These are phyloP conservation scores for Microtus californicus DNA, from an alignment of 2,797 vertebrate species.

Conservation along the genomic window DNA sequence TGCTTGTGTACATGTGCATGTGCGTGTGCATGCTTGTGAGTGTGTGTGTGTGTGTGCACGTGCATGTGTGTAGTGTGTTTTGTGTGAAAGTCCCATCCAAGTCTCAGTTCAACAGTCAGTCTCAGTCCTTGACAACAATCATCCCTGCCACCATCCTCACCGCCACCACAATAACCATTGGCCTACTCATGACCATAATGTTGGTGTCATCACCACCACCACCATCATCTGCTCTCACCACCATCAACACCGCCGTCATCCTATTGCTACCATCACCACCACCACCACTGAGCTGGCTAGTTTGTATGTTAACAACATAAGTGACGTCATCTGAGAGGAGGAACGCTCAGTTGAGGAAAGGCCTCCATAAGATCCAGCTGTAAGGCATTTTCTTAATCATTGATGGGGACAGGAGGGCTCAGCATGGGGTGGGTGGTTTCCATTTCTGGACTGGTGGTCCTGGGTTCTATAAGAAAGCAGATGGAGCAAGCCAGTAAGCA, in stretches of 20 bases:
- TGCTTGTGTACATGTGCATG: too few relatives aligned
- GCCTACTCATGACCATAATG: accelerated
- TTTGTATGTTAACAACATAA: background rate
- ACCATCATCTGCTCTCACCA: too few relatives aligned
- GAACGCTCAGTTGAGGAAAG: background rate
- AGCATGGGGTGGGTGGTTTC: background rate
- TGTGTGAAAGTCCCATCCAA: background rate
- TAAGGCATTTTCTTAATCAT: too few relatives aligned
- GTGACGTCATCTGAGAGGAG: background rate
- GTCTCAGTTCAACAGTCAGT: too few relatives aligned
- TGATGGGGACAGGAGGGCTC: too few relatives aligned
- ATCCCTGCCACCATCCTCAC: background rate
- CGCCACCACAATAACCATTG: too few relatives aligned
- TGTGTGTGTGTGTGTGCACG: too few relatives aligned
- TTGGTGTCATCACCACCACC: background rate
- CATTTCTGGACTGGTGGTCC: background rate
- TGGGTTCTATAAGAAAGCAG: background rate
- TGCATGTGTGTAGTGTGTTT: background rate
- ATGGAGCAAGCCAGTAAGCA: background rate
- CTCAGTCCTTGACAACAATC: background rate
- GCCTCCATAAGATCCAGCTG: too few relatives aligned
- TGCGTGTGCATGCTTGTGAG: too few relatives aligned
- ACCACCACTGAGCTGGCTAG: accelerated
- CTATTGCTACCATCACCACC: accelerated
- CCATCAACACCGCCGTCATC: accelerated